Conservation (phyloP, 2,113 vertebrate species). For the Phoxinus phoxinus region DNA sequence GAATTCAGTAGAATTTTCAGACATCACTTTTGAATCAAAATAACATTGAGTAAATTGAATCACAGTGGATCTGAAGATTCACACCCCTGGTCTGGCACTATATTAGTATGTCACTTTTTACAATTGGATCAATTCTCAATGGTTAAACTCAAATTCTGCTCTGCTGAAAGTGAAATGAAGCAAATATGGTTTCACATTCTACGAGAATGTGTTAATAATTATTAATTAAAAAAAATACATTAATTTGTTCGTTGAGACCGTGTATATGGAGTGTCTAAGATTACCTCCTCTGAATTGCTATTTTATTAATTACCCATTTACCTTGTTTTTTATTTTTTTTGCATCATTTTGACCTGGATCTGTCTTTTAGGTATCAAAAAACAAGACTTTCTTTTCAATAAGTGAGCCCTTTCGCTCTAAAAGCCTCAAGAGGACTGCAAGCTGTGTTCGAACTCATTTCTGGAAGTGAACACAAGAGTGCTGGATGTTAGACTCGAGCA, state of each 20-base stretch:
- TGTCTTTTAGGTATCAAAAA: constrained; percentile 65
- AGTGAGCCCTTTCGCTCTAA: constrained; percentile 65
- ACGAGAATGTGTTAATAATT: too few species aligned
- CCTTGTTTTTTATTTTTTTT: constrained; percentile 41
- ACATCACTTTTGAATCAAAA: too few species aligned
- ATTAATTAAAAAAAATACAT: too few species aligned
- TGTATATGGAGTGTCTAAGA: background rate
- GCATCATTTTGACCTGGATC: constrained; percentile 56
- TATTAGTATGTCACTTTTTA: background rate
- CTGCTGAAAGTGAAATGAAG: too few species aligned
- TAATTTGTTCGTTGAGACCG: too few species aligned
- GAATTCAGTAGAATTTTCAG: too few species aligned
- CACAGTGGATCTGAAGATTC: background rate
- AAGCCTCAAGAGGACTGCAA: constrained; percentile 55
- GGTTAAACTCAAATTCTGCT: too few species aligned
- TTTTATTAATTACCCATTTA: background rate
- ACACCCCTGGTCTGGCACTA: background rate
- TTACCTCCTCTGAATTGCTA: background rate
- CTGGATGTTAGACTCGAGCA: constrained; percentile 59
- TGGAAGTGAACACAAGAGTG: constrained; percentile 60
- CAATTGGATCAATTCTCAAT: background rate
- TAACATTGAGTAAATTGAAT: background rate
- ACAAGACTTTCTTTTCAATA: constrained; percentile 63
- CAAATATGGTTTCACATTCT: background rate
- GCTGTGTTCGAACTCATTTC: constrained; percentile 48